Conservation (phyloP, 2,797 vertebrate genomes). For the Pitangus sulphuratus region DNA sequence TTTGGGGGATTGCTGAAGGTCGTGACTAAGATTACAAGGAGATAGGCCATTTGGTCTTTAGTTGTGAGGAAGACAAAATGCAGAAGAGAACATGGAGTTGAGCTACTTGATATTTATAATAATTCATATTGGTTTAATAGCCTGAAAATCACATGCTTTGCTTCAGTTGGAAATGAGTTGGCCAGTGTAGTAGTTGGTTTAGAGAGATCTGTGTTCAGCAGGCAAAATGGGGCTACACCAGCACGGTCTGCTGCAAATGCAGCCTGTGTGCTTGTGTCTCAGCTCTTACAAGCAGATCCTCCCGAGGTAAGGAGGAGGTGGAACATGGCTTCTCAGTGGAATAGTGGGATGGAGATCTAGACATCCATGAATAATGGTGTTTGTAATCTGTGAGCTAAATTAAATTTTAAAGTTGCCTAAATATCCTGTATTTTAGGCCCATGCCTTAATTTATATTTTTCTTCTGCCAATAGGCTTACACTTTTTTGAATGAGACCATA, state of each 20-base stretch:
- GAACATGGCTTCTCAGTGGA: background rate
- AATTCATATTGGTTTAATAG: background rate
- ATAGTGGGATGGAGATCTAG: background rate
- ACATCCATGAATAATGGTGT: accelerated
- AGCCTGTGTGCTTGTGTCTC: background rate
- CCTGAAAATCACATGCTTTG: background rate
- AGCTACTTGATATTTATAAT: background rate
- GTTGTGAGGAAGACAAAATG: background rate
- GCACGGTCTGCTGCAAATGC: background rate
- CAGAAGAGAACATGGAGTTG: background rate
- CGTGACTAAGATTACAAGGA: background rate
- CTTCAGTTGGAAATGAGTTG: background rate
- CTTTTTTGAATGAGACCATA: background rate
- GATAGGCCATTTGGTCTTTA: background rate
- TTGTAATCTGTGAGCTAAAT: background rate
- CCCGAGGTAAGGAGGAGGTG: background rate
- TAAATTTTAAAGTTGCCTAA: background rate
- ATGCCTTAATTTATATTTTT: background rate
- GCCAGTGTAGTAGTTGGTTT: background rate
- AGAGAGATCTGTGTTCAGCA: background rate
- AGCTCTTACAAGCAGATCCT: background rate
- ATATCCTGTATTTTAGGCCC: background rate
- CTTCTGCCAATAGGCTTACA: background rate
- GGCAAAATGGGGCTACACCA: background rate
- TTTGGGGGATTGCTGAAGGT: background rate